Evolutionary conservation across 2,797 vertebrate species (phyloP), one percentile per base, ranked within the genome.

Genomic region (Sarcoramphus papa): DNA sequence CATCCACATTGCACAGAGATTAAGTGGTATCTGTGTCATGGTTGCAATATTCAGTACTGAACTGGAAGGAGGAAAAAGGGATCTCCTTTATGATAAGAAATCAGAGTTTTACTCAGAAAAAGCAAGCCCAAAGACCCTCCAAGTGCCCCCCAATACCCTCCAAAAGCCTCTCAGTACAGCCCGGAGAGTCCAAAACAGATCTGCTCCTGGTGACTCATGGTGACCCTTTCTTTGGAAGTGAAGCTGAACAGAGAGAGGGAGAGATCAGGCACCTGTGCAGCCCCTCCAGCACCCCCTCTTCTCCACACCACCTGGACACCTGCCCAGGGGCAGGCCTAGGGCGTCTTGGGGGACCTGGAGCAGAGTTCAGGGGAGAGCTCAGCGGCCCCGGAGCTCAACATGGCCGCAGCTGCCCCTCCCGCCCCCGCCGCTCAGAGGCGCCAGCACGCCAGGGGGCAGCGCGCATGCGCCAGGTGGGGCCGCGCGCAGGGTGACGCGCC

Each of bases 341-440:
- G 30, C 40, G 8, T 10, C 28, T 4, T 7, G 21, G 20, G 68
- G 15, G 11, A 13, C 40, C 57, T 16, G 18, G 9, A 15, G 22
- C 37, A 33, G 14, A 10, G 14, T 10, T 13, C 5, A 15, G 14
- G 33, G 2, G 10, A 9, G 3, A 10, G 5, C 6, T 7, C 21
- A 4, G 10, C n/a, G 2, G 16, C 13, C 27, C 3, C 3, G 3
- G 15, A 6, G 9, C 54, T 12, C 43, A 19, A 27, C 14, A 9
- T 21, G 28, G 22, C 22, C 6, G 4, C 3, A 12, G 37, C 37
- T 37, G 10, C 37, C 37, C 3, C 10, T 2, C 2, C 24, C 7
- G 3, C 23, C n/a, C 11, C 8, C 8, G 25, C 18, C 37, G 37
- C 12, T 13, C 3, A 5, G 22, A 18, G 16, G 10, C 30, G 21